Conservation (phyloP, 2,113 vertebrate genomes). For the Gallinago jamesoni region DNA sequence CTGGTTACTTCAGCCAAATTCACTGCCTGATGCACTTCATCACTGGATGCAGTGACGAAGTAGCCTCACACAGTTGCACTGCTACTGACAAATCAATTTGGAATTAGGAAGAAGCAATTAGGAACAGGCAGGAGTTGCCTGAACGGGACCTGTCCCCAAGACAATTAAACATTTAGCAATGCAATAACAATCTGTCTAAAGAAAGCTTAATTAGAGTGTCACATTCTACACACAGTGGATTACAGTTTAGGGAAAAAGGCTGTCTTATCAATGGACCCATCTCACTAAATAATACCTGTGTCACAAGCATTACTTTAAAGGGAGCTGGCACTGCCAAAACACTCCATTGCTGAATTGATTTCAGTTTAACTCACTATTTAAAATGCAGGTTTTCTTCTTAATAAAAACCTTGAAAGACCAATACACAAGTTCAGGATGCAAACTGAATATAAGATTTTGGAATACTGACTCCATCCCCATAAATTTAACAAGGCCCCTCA, state of each 20-base stretch:
- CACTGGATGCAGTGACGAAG: neutral
- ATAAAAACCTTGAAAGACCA: neutral
- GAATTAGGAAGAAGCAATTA: neutral
- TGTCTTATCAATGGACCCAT: neutral
- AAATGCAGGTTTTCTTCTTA: slow-evolving; percentile 8
- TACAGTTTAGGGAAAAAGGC: neutral
- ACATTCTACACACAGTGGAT: neutral
- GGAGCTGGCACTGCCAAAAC: neutral
- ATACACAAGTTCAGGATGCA: neutral
- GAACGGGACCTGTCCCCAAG: neutral
- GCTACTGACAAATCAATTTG: neutral
- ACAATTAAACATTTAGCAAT: neutral
- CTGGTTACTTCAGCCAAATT: neutral
- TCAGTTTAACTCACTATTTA: slow-evolving; percentile 29
- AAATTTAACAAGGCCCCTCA: neutral
- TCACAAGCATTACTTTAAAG: slow-evolving; percentile 15
- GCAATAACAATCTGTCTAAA: neutral
- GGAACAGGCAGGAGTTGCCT: neutral
- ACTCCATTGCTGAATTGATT: neutral
- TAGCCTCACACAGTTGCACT: neutral
- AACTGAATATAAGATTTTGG: neutral
- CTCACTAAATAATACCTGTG: slow-evolving; percentile 1
- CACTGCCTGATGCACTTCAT: neutral
- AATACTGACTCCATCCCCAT: neutral
- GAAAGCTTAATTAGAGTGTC: slow-evolving; percentile 3